A percentile compares a stretch with the other conserved stretches of the same genome.
These are phyloP conservation scores for Nibea albiflora DNA, from an alignment of 2,113 vertebrate species.

Conservation along the genomic window DNA sequence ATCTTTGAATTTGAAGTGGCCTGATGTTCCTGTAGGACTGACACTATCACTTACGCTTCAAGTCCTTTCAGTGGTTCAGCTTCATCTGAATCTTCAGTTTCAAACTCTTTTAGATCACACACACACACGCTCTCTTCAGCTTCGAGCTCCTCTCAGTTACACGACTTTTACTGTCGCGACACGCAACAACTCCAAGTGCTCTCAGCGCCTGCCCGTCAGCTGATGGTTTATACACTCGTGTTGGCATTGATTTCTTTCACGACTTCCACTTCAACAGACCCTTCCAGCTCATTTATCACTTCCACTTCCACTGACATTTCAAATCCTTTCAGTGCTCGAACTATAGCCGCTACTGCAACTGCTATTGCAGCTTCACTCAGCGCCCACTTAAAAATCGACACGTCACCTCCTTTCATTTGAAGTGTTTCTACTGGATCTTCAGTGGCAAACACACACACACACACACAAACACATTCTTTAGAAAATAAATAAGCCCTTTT, in stretches of 20 bases:
- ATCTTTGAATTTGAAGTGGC: background rate
- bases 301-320: background rate
- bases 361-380: background rate
- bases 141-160: background rate
- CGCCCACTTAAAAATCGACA: background rate
- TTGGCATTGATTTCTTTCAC: constrained; percentile 2
- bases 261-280: constrained; percentile 2
- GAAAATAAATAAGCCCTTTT: background rate
- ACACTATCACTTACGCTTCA: background rate
- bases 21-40: background rate
- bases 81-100: background rate
- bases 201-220: background rate
- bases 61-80: background rate
- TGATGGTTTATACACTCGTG: background rate
- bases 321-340: background rate
- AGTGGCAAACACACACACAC: background rate
- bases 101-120: no score
- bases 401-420: constrained; percentile 3
- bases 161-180: no score
- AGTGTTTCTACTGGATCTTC: no score
- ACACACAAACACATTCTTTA: background rate
- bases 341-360: background rate
- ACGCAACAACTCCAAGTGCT: background rate
- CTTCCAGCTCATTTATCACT: background rate
- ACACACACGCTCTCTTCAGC: background rate